phyloP scores from a whole-genome alignment of 1,140 invertebrate genomes.

The Drosophila repletoides region DNA sequence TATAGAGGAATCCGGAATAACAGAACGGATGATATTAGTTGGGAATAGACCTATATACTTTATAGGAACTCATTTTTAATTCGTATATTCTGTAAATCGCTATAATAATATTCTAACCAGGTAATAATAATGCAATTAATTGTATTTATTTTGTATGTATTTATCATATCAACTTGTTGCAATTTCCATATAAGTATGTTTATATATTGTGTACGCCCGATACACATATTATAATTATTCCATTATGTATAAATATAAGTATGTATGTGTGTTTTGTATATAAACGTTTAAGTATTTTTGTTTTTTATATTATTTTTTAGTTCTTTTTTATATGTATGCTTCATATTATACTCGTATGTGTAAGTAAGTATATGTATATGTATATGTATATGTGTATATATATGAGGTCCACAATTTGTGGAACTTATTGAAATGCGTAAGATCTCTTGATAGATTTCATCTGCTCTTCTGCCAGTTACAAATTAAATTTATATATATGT shows the following conservation, averaged over 20 bases:
- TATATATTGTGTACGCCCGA: conserved; percentile 54
- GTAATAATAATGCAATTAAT: conserved; percentile 52
- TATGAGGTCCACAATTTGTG: conserved; percentile 47
- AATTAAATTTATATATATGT: conserved; percentile 26
- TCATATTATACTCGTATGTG: conserved; percentile 40
- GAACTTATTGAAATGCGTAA: conserved; percentile 58
- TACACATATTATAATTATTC: conserved; percentile 69
- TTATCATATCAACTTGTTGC: conserved; percentile 75
- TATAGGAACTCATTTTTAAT: no score
- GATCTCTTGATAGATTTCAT: conserved; percentile 40
- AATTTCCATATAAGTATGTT: conserved; percentile 61
- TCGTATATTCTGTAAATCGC: no score
- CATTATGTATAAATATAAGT: conserved; percentile 70
- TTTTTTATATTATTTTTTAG: conserved; percentile 38
- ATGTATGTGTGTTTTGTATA: conserved; percentile 47
- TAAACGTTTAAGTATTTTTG: conserved; percentile 40
- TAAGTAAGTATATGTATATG: conserved; percentile 42
- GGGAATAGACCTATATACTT: no score
- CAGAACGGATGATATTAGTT: no score
- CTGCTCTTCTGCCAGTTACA: conserved; percentile 17
- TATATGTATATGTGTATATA: conserved; percentile 37
- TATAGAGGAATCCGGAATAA: no score
- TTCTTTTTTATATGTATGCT: conserved; percentile 48
- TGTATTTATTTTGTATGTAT: conserved; percentile 56
- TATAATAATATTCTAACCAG: not conserved